Base-by-base conservation (phyloP, 2,113 vertebrate genomes). In the Arvicanthis niloticus region DNA sequence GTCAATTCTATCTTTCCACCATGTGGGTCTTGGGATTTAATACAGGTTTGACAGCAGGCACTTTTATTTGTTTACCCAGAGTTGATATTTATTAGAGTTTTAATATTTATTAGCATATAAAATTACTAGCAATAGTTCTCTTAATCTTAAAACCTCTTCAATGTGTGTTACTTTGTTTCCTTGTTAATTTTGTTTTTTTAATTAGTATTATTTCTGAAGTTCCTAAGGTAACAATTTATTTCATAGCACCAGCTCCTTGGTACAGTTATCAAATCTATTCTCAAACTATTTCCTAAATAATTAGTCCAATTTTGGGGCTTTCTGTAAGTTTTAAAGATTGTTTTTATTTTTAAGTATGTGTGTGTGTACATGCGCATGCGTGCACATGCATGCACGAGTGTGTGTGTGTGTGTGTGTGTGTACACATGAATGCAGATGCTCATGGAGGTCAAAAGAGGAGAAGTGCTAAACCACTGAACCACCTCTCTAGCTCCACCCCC, bases 191-290 rank as follows among this genome's bases (percentile, higher is more conserved):
- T 85, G 17, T 42, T 72, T 45, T 48, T 72, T 16, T 56, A n/a
- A n/a, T n/a, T n/a, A 68, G 42, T 92, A 88, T 73, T 67, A 53
- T 48, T 93, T 95, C n/a, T 89, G 68, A 94, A 77, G 40, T 78
- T 95, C 88, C 77, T 40, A 94, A 92, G 21, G n/a, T 78, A 53
- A 88, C 21, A 65, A 65, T 84, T 78, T 95, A 89, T 65, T 94
- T 96, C 29, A 40, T 53, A 86, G 72, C 19, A 68, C 29, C 40
- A 88, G 12, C 8, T 95, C 56, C 70, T 89, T 84, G 62, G 84
- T 60, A 73, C 12, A 73, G 42, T 91, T 80, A 86, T 90, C 73
- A 90, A 95, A 85, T 76, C 51, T 21, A 75, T n/a, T 91, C 42
- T 92, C 58, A 62, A 3, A n/a, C 13, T 84, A 9, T 82, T 95